Evolutionary conservation across 1,140 invertebrate species (phyloP).

Genomic region (Brachionus rotundiformis): DNA sequence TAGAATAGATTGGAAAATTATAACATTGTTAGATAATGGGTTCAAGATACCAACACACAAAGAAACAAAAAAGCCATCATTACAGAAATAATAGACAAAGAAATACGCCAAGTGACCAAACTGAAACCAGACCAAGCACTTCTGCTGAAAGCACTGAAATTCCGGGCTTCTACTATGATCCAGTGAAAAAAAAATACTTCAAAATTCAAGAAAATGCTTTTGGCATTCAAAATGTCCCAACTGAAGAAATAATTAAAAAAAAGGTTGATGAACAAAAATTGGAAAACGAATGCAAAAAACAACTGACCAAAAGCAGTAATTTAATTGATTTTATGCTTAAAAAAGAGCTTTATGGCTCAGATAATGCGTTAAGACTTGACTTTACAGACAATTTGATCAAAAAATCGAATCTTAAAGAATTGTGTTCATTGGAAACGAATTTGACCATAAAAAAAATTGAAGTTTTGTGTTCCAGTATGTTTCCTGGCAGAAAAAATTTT

Average conservation of each 20-base stretch:
- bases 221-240: neutral
- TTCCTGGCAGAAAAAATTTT: neutral
- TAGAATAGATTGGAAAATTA: neutral
- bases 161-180: constrained; percentile 49
- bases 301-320: neutral
- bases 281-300: neutral
- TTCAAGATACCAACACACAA: neutral
- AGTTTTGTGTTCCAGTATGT: neutral
- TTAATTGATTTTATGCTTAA: neutral
- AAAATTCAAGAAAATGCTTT: constrained; percentile 44
- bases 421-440: neutral
- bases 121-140: neutral
- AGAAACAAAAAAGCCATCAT: neutral
- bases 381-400: constrained; percentile 4
- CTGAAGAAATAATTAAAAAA: neutral
- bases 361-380: neutral
- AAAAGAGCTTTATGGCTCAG: constrained; percentile 8
- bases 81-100: neutral
- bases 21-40: neutral
- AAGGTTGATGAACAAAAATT: neutral
- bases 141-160: neutral
- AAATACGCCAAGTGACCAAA: neutral
- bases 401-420: neutral
- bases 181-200: constrained; percentile 39
- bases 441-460: constrained; percentile 23